Evolutionary conservation across 2,113 vertebrate genomes (phyloP), one percentile per base, ranked within the genome.

Genomic region (Syngnathus floridae): DNA sequence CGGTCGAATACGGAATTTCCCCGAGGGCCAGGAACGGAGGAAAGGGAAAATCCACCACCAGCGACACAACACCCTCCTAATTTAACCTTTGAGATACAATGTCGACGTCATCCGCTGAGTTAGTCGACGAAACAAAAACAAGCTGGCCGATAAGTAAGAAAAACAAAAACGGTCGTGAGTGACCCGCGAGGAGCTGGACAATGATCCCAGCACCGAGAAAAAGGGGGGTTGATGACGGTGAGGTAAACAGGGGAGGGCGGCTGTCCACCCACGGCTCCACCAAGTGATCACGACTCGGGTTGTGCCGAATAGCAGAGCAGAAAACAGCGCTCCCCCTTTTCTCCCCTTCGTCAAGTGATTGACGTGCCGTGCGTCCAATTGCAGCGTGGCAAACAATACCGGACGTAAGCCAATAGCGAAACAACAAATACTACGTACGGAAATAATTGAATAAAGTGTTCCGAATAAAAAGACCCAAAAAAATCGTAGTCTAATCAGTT

Each of bases 281-380:
- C 65, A 74, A 73, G 79, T 71, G 82, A 88, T 87, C 88, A 88
- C 85, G 84, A 88, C 86, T 84, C 79, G 21, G 45, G 78, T 81
- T 80, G 82, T 82, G 84, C 81, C 81, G 78, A 72, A 81, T 77
- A 45, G 62, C 65, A 58, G 43, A 76, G 74, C 81, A 75, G 76
- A 4, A 38, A 40, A 2, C n/a, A 14, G 58, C n/a, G 40, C 40
- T 61, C 38, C 40, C 63, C 74, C 76, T 82, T 83, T 81, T 80
- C 74, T 80, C 69, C 1, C 17, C 31, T 7, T 1, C 43, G 37
- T 48, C 16, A 3, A 2, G 17, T 71, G 79, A 90, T 74, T 84
- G 89, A 82, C 87, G 45, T 9, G 26, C 19, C 7, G 5, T 7
- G 0, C 5, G 8, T 14, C 88, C 80, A 89, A 89, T 88, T 82